These are phyloP conservation scores for Trialeurodes vaporariorum DNA, from an alignment of 1,140 invertebrate genomes.

Conservation along the genomic window DNA sequence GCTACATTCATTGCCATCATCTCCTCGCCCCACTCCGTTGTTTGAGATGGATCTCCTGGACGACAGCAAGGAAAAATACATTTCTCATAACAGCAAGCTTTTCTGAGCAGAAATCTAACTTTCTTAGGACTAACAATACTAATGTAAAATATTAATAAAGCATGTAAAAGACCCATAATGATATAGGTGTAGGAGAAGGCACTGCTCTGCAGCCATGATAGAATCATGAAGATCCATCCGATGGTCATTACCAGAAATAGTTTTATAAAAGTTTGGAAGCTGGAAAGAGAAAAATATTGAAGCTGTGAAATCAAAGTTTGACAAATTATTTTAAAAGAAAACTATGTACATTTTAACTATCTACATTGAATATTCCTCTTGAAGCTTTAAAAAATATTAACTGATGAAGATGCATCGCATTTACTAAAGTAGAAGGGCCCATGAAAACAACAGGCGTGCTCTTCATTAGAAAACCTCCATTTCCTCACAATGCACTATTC, in stretches of 20 bases:
- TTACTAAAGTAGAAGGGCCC: no score
- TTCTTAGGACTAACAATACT: constrained; percentile 61
- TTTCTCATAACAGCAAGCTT: constrained; percentile 56
- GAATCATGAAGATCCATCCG: constrained; percentile 56
- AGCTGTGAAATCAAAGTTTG: no score
- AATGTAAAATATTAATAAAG: constrained; percentile 58
- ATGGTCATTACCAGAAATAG: constrained; percentile 57
- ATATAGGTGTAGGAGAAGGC: constrained; percentile 58
- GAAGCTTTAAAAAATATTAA: no score
- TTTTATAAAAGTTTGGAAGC: constrained; percentile 64
- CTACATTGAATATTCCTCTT: no score
- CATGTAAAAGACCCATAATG: constrained; percentile 55
- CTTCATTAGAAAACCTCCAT: no score
- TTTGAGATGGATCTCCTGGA: constrained; percentile 37
- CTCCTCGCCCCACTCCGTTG: constrained; percentile 73
- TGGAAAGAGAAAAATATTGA: no score
- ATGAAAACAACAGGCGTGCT: no score
- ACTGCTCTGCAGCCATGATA: constrained; percentile 57
- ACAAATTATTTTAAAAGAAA: no score
- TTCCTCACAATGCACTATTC: no score
- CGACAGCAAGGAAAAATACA: constrained; percentile 40
- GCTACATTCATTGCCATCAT: constrained; percentile 38
- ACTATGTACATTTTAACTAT: no score
- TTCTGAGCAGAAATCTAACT: constrained; percentile 59
- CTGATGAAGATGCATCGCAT: no score